Base-by-base conservation (phyloP, 2,797 vertebrate genomes). In the Rhodeus uyekii region DNA sequence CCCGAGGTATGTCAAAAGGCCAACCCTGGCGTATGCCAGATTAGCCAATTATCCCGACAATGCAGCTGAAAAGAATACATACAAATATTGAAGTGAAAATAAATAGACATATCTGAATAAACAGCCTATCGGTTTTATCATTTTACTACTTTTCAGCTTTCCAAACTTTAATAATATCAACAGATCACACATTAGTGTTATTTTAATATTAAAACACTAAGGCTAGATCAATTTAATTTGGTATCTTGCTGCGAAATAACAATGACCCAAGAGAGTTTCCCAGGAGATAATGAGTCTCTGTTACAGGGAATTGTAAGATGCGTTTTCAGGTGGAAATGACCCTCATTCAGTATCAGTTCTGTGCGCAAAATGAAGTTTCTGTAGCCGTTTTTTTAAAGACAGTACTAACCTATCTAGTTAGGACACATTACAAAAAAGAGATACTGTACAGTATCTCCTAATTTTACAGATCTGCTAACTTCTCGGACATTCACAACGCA, bases 251-350 rank as follows among this genome's bases (percentile, higher is more conserved):
- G 84, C 58, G 71, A 63, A 55, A 76, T 80, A 83, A 76, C 81
- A 83, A 71, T 69, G 84, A 71, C 65, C 80, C 53, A 10, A 61
- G 78, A 67, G 82, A 78, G 69, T 48, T 67, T 74, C 58, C 73
- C 29, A 10, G 50, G 78, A 82, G 50, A 67, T 85, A 83, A 85
- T 87, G 84, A 85, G 75, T 78, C 81, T 81, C 63, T 55, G 42
- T 78, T 58, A 63, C 46, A 14, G 36, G 18, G 53, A 83, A 69
- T 85, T 22, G 29, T 60, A 42, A 78, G 63, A 84, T 53, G 6
- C 8, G 24, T 74, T 78, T 76, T 74, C 84, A 84, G 58, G 73
- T 74, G 69, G 60, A 87, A 85, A 82, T 50, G 69, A 67, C 68
- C 50, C 46, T 27, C 55, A 76, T 71, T 85, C 83, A 87, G 85